phyloP scores from a whole-genome alignment of 2,113 vertebrate genomes.

The Hippocampus barbouri region DNA sequence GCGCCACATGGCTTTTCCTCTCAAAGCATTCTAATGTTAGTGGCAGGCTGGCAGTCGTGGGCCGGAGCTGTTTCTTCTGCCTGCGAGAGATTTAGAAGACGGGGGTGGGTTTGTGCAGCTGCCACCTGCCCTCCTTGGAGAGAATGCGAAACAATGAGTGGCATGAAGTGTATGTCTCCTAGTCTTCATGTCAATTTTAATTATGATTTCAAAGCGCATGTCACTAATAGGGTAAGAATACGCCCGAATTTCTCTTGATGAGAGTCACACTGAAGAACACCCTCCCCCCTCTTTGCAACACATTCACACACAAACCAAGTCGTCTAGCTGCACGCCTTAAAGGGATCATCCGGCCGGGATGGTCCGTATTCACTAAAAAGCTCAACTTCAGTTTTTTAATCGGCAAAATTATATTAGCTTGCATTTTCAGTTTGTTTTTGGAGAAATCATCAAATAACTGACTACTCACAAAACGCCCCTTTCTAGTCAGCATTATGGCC shows the following conservation, averaged over 20 bases:
- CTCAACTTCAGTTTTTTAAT: too few relatives aligned
- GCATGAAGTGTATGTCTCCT: slow-evolving; percentile 14
- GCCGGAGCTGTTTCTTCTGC: slow-evolving; percentile 48
- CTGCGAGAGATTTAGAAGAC: slow-evolving; percentile 28
- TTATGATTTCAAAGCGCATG: neutral
- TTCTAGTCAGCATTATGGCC: too few relatives aligned
- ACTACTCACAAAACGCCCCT: too few relatives aligned
- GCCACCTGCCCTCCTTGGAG: slow-evolving; percentile 49
- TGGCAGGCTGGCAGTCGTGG: slow-evolving; percentile 50
- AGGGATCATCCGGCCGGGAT: too few relatives aligned
- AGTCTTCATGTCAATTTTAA: neutral
- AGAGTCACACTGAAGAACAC: slow-evolving; percentile 2
- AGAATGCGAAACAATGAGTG: slow-evolving; percentile 30
- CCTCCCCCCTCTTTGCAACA: neutral
- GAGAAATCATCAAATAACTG: too few relatives aligned
- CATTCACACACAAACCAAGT: slow-evolving; percentile 7
- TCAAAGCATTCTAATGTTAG: slow-evolving; percentile 58
- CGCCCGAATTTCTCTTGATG: slow-evolving; percentile 1
- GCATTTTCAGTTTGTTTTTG: too few relatives aligned
- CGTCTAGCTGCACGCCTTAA: slow-evolving; percentile 24
- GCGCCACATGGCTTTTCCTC: slow-evolving; percentile 63
- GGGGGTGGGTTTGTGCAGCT: slow-evolving; percentile 47
- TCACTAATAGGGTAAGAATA: neutral
- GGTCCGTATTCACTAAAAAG: too few relatives aligned
- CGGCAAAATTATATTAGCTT: too few relatives aligned